Evolutionary conservation across 2,797 vertebrate species (phyloP).

Genomic region (Micropoecilia bifurca): DNA sequence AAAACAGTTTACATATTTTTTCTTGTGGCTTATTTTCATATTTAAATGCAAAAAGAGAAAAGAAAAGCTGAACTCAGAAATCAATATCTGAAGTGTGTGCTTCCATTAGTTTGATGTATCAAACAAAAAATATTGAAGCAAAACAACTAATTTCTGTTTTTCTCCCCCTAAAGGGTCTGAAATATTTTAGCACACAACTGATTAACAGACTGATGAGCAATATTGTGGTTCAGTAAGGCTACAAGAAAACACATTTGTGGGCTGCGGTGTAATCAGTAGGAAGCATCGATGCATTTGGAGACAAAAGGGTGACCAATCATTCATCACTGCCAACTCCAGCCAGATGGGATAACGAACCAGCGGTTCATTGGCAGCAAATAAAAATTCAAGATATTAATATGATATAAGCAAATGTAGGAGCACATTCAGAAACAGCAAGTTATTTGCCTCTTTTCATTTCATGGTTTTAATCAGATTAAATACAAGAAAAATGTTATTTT

Average conservation of each 20-base stretch:
- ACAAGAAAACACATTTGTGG: constrained; percentile 41
- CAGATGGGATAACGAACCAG: constrained; percentile 22
- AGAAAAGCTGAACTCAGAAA: neutral
- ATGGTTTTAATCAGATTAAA: constrained; percentile 16
- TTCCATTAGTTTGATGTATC: constrained; percentile 6
- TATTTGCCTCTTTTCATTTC: constrained; percentile 38
- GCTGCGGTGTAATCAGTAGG: constrained; percentile 44
- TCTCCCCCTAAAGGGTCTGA: constrained; percentile 28
- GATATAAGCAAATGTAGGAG: constrained; percentile 45
- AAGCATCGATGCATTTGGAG: constrained; percentile 42
- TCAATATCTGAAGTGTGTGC: neutral
- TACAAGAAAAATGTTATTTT: neutral
- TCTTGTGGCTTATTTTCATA: neutral
- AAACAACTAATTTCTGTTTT: neutral
- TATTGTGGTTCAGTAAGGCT: constrained; percentile 27
- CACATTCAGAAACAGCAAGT: constrained; percentile 14
- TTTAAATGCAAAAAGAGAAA: neutral
- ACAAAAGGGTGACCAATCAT: constrained; percentile 54
- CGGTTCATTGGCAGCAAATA: constrained; percentile 38
- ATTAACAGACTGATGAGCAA: constrained; percentile 35
- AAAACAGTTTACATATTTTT: neutral
- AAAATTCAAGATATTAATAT: constrained; percentile 40
- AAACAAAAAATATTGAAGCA: neutral
- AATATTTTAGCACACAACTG: constrained; percentile 29
- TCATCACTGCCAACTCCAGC: constrained; percentile 38